Conservation (phyloP, 2,888 invertebrate genomes). For the Pegoplata infirma region DNA sequence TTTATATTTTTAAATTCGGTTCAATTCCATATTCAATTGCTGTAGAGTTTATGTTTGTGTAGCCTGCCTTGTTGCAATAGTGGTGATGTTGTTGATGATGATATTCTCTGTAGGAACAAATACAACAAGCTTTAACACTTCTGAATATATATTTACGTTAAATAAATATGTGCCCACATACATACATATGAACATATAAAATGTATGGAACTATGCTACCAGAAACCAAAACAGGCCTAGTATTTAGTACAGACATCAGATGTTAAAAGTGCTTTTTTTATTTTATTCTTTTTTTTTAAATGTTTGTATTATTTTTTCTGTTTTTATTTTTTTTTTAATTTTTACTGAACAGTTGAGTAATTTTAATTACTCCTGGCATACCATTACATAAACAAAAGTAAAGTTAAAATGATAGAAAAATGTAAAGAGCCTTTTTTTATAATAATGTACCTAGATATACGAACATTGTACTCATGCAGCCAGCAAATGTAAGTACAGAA, state of each 20-base stretch:
- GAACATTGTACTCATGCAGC: neutral
- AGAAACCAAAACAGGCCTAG: slow-evolving; percentile 20
- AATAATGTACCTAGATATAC: neutral
- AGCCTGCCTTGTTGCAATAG: neutral
- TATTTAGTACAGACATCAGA: slow-evolving; percentile 47
- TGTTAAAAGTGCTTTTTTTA: slow-evolving; percentile 39
- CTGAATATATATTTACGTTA: neutral
- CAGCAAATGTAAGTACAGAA: neutral
- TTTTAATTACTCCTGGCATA: slow-evolving; percentile 61
- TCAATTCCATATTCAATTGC: neutral
- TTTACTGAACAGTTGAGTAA: slow-evolving; percentile 58
- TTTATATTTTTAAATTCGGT: too few relatives aligned
- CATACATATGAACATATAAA: neutral
- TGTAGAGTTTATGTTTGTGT: slow-evolving; percentile 1
- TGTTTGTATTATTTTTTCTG: slow-evolving; percentile 35
- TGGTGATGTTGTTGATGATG: slow-evolving; percentile 3
- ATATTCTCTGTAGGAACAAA: slow-evolving; percentile 22
- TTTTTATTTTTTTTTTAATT: slow-evolving; percentile 28
- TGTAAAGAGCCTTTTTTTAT: slow-evolving; percentile 43
- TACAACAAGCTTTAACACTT: slow-evolving; percentile 56
- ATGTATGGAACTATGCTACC: slow-evolving; percentile 15
- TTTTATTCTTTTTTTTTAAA: slow-evolving; percentile 8
- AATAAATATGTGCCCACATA: slow-evolving; percentile 8
- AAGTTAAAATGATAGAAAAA: slow-evolving; percentile 47
- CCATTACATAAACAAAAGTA: slow-evolving; percentile 48